Evolutionary conservation across 1,140 invertebrate species (phyloP), one percentile per base, ranked within the genome.

Genomic region (Cyphomyrmex costatus): DNA sequence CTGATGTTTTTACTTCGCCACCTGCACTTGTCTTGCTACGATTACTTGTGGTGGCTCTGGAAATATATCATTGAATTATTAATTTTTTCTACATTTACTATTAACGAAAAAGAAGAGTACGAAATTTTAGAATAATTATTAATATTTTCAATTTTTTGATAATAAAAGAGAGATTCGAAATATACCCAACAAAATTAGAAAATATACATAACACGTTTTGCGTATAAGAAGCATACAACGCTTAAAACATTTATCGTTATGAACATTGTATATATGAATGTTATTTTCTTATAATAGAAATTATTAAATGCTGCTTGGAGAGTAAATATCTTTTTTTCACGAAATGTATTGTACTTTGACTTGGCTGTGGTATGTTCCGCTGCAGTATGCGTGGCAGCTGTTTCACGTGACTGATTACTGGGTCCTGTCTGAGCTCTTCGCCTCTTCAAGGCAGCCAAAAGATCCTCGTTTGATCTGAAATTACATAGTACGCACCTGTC

Each of bases 391-490:
- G 89, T 88, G 14, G 85, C 71, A 8, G 90, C 53, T 8, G 88
- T 51, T 24, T 93, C 91, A 49, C 87, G 88, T 21, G 84, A 33
- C 21, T 90, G 86, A 71, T 42, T 87, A 24, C 78, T 90, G 7
- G 83, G 73, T 33, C 91, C 91, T 0, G 78, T 95, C 93, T 96
- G 96, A 92, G 96, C 96, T 92, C 95, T 95, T 87, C 96, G 95
- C 85, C 96, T 96, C 93, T 97, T 97, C 70, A 97, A 93, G 2
- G 96, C 96, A 74, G 96, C 97, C 60, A 97, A 93, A 21, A 97
- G 95, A 88, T 97, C 97, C 60, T 97, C 96, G 92, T 97, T 97
- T 89, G 97, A 97, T 90, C 97, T 96, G 94, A 96, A 97, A 2
- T 27, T n/a, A 53, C n/a, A 74, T 16, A 21, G 12, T 10, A 12